A percentile compares a stretch with the other conserved stretches of the same genome.
Conservation (phyloP, 2,888 invertebrate species). For the Gari tellinella region DNA sequence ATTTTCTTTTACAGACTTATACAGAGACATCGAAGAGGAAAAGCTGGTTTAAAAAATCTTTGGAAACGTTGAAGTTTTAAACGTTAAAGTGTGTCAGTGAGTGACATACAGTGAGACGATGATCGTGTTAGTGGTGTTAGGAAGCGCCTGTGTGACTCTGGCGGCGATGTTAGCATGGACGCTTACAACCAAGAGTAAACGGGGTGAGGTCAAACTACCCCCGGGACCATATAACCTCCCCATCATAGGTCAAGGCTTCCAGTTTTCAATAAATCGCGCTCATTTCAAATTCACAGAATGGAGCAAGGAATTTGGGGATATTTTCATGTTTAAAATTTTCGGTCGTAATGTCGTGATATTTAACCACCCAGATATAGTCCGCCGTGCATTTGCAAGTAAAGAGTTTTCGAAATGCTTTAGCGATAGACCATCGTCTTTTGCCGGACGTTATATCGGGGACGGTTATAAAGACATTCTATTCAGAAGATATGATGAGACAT, state of each 20-base stretch:
- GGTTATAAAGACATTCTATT: conserved; percentile 55
- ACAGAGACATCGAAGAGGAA: too few species aligned
- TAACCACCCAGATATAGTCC: conserved; percentile 40
- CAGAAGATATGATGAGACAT: conserved; percentile 48
- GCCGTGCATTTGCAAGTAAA: conserved; percentile 36
- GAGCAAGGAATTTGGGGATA: conserved; percentile 51
- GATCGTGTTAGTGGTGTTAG: conserved; percentile 18
- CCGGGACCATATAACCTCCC: conserved; percentile 54
- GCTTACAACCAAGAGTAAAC: conserved; percentile 2
- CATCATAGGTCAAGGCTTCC: conserved; percentile 44
- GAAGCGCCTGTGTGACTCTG: conserved; percentile 14
- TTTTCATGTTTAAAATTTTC: conserved; percentile 45
- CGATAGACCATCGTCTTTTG: conserved; percentile 54
- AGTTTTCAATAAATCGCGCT: conserved; percentile 43
- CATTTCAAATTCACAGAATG: conserved; percentile 52
- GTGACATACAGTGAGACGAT: too few species aligned
- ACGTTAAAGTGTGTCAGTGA: too few species aligned
- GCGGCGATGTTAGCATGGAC: conserved; percentile 9
- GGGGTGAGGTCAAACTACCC: conserved; percentile 7
- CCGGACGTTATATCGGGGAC: conserved; percentile 48
- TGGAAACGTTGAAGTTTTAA: too few species aligned
- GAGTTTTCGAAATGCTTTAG: conserved; percentile 28
- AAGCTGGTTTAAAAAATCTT: too few species aligned
- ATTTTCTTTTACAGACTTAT: too few species aligned
- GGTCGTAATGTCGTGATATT: conserved; percentile 45